Evolutionary conservation across 2,113 vertebrate genomes (phyloP), one percentile per base, ranked within the genome.

Genomic region (Hymenochirus boettgeri): DNA sequence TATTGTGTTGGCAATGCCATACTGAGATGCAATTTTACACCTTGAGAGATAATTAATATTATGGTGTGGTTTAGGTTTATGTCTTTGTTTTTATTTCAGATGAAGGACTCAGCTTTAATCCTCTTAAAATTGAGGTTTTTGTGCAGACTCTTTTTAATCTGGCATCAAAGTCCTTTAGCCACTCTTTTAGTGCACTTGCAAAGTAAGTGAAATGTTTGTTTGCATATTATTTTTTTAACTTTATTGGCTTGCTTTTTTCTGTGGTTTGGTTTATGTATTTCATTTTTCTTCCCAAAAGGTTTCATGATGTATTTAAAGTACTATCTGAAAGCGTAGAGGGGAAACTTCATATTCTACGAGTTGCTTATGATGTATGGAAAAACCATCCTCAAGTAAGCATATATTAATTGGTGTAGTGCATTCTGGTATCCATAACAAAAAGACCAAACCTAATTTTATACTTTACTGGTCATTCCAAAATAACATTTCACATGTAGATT

Each of bases 91-190:
- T 61, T 71, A 61, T 84, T 82, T 58, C 83, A 99, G 96, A 98
- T 69, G 96, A 96, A 82, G 93, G 92, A 3, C 92, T 95, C 78
- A 88, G 86, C 62, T 99, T 98, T 83, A 98, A 96, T 75, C 96
- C 96, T 2, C 74, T 99, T 81, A 99, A 96, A 87, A 94, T 97
- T 71, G 96, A 99, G 10, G 94, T 99, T 55, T 99, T 99, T 76
- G 83, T 99, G 73, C 95, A 99, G 80, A 94, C 92, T 26, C 79
- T 99, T 31, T 92, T 99, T 24, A 87, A 96, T 61, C 80, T 99
- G 75, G 96, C 96, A 13, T 89, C 95, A 46, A 99, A 99, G 64
- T 99, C 96, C 18, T 97, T 95, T 80, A 99, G 96, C 80, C 95
- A 99, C 72, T 98, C 96, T 29, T 99, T 99, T 82, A 97, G 95